Base-by-base conservation (phyloP, 2,888 invertebrate genomes). In the Coelogynopora nodosa region DNA sequence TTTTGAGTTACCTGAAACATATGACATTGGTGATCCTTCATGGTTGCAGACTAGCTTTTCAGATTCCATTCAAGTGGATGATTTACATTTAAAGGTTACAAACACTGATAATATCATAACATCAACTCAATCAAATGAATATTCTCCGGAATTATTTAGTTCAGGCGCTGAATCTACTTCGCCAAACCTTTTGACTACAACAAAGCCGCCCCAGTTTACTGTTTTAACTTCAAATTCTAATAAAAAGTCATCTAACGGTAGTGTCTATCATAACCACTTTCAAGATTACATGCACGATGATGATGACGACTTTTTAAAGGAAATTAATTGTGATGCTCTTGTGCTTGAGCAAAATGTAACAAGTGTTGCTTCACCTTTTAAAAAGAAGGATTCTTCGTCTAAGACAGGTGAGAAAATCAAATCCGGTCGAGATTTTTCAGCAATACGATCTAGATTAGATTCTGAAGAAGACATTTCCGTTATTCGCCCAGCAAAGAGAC, bases 351-450 rank as follows among this genome's bases (percentile, higher is more conserved):
- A 49, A 18, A 49, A 49, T 49, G 18, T 13, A 18, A 5, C 18
- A 5, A 18, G 49, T 49, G 49, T 18, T 49, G 49, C 49, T 74
- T 74, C 49, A 49, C 80, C 28, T 80, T n/a, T 1, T 27, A 2
- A 27, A 26, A 82, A 27, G 2, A n/a, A 80, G 81, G n/a, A n/a
- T n/a, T n/a, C n/a, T n/a, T 80, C 81, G 49, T 80, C n/a, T n/a
- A 29, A 2, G 28, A 82, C 5, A 5, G n/a, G 28, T 2, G 28
- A 5, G 2, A 82, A 31, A 2, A 31, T 31, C 2, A n/a, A 26
- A 10, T 2, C 30, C 10, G 23, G 83, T 18, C 30, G 28, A 27
- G 31, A 23, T 5, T 82, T 82, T 82, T 82, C 83, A 18, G 1
- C n/a, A 23, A 26, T n/a, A 5, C 83, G 27, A 27, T 2, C 30